Evolutionary conservation across 2,888 invertebrate species (phyloP).

Genomic region (Platyscelio sp.): DNA sequence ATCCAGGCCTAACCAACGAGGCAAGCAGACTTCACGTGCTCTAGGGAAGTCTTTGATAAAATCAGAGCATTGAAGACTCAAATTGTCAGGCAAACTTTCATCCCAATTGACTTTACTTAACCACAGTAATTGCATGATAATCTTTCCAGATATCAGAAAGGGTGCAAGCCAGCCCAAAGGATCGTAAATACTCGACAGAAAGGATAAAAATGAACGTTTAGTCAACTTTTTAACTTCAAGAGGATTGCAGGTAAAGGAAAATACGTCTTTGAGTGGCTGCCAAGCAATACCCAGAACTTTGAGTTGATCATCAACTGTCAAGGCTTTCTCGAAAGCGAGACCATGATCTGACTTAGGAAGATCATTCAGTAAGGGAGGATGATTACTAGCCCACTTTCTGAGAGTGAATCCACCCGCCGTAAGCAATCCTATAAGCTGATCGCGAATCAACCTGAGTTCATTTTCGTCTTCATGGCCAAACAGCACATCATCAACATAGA

Average conservation of each 20-base stretch:
- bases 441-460: neutral
- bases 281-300: neutral
- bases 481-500: constrained; percentile 27
- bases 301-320: neutral
- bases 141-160: constrained; percentile 7
- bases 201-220: neutral
- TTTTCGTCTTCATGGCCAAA: constrained; percentile 1
- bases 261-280: neutral
- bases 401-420: constrained; percentile 14
- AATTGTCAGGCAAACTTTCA: neutral
- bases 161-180: constrained; percentile 9
- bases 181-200: constrained; percentile 8
- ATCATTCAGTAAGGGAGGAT: neutral
- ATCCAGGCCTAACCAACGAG: neutral
- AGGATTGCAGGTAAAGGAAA: neutral
- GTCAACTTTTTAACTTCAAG: neutral
- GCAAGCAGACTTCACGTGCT: neutral
- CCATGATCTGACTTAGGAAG: neutral
- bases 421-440: neutral
- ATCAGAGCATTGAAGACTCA: neutral
- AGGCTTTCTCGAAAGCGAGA: neutral
- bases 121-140: constrained; percentile 18
- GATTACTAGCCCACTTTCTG: constrained; percentile 19
- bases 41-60: neutral
- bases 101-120: constrained; percentile 12